Percentiles rank a stretch among this genome's conserved stretches.
phyloP scores from a whole-genome alignment of 2,888 invertebrate genomes.

The Ochropacha duplaris region DNA sequence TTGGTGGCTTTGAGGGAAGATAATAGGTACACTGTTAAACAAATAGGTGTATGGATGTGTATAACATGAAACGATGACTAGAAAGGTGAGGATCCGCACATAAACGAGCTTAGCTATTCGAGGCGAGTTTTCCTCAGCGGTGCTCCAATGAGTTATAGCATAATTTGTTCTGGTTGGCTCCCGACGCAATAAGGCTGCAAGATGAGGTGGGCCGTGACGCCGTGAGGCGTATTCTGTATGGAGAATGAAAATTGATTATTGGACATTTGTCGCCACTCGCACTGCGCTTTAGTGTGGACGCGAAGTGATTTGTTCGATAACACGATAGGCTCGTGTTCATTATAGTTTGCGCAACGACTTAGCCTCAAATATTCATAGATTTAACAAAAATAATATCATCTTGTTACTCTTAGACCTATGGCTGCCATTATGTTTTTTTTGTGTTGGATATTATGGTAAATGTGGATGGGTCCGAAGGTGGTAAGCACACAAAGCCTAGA shows the following conservation, averaged over 20 bases:
- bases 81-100: background rate
- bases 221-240: slow-evolving; percentile 45
- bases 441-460: too few species aligned
- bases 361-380: too few species aligned
- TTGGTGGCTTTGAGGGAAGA: background rate
- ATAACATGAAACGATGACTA: background rate
- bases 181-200: slow-evolving; percentile 48
- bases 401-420: too few species aligned
- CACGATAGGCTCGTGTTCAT: background rate
- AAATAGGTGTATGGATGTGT: background rate
- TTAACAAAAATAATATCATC: too few species aligned
- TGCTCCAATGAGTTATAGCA: slow-evolving; percentile 55
- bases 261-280: slow-evolving; percentile 39
- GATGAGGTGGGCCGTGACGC: slow-evolving; percentile 44
- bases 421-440: too few species aligned
- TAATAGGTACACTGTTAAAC: background rate
- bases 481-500: too few species aligned
- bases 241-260: slow-evolving; percentile 47
- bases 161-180: slow-evolving; percentile 55
- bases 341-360: too few species aligned
- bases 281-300: background rate
- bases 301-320: background rate
- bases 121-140: slow-evolving; percentile 35
- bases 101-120: background rate
- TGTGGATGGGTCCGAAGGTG: too few species aligned